Base-by-base conservation (phyloP, 2,113 vertebrate genomes). In the Arenaria interpres region DNA sequence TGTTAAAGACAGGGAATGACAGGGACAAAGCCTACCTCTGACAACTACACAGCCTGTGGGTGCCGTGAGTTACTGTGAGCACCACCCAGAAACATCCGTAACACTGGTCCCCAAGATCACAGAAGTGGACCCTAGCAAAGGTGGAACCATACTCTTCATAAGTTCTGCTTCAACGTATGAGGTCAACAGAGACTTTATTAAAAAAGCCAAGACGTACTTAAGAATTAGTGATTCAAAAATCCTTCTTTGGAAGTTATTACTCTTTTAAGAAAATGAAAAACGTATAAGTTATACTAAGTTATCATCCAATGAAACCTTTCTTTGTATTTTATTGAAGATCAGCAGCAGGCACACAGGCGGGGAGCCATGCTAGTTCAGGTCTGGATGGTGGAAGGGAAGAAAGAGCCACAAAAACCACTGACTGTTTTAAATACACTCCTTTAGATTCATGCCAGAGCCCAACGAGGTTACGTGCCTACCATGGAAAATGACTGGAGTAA, bases 21-120 rank as follows among this genome's bases (percentile, higher is more conserved):
- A 80, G 59, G 39, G 63, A 57, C 16, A 48, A 73, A 33, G 5
- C 10, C 11, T 10, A 3, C 22, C 57, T 59, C 50, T 35, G 46
- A 43, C 45, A 74, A 27, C 13, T 4, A 13, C 21, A n/a, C 21
- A 74, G 45, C n/a, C 16, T 23, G n/a, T 25, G 2, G 2, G 64
- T 8, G 39, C 10, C 28, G 7, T 1, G 25, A 43, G 25, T 2
- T 25, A 18, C 35, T 33, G 8, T 0, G 1, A 63, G n/a, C 24
- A 80, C 5, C 53, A 19, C 30, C 20, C 32, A 60, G 48, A 43
- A 73, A 50, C n/a, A 37, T 3, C 53, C 53, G 12, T 3, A 25
- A 30, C 39, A 8, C 19, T n/a, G 39, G 23, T 1, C 15, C 37
- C 27, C 28, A 23, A 8, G 6, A 41, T 27, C 41, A 63, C 46